Conservation (phyloP, 2,888 invertebrate genomes). For the Philhelius pedissequus region DNA sequence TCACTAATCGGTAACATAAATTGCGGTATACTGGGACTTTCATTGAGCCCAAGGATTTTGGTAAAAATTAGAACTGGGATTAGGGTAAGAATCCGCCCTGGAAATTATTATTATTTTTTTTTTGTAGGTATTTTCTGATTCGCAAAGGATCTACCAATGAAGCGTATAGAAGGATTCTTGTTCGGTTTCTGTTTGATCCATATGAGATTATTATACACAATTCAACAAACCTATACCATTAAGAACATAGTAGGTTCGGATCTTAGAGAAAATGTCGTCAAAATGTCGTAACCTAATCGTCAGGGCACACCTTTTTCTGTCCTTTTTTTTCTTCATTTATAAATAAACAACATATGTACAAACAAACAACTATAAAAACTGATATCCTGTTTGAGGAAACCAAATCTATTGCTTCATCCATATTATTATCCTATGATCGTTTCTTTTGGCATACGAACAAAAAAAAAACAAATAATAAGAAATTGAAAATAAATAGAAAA, state of each 20-base stretch:
- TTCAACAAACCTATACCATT: no score
- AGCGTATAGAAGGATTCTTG: constrained; percentile 50
- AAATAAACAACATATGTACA: constrained; percentile 20
- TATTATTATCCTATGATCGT: constrained; percentile 48
- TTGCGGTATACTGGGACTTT: neutral
- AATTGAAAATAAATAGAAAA: constrained; percentile 66
- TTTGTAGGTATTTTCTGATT: neutral
- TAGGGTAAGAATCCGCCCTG: neutral
- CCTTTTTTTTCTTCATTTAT: constrained; percentile 3
- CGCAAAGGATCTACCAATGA: constrained; percentile 36
- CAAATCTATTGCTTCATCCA: constrained; percentile 47
- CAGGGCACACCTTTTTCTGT: constrained; percentile 31
- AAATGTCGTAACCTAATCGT: constrained; percentile 61
- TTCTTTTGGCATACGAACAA: constrained; percentile 12
- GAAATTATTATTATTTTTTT: constrained; percentile 3
- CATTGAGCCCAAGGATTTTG: neutral
- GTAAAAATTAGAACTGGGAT: constrained; percentile 26
- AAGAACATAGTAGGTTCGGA: neutral
- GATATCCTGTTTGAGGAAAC: constrained; percentile 51
- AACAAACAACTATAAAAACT: neutral
- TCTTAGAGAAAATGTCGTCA: constrained; percentile 12
- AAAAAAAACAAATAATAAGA: constrained; percentile 43
- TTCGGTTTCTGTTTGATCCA: constrained; percentile 60
- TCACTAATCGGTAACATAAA: constrained; percentile 31
- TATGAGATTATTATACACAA: constrained; percentile 45